phyloP scores from a whole-genome alignment of 2,797 vertebrate species.

The Mastacembelus armatus region DNA sequence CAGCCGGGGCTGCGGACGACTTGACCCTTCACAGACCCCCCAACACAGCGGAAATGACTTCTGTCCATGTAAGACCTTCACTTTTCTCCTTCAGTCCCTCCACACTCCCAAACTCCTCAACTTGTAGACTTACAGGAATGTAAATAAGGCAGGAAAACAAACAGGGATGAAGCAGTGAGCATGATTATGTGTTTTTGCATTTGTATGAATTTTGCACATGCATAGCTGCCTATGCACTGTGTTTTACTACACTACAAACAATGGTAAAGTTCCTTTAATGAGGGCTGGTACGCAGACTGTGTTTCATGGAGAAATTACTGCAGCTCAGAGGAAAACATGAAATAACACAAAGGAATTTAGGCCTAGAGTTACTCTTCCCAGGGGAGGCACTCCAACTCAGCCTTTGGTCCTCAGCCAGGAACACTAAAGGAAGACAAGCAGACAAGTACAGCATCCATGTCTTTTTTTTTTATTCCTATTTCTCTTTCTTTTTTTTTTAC shows the following conservation, averaged over 20 bases:
- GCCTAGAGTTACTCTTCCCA: constrained; percentile 68
- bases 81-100: constrained; percentile 13
- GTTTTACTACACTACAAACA: constrained; percentile 29
- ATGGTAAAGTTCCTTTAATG: constrained; percentile 30
- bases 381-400: constrained; percentile 52
- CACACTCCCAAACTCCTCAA: constrained; percentile 5
- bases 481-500: not conserved
- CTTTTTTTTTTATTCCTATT: constrained; percentile 12
- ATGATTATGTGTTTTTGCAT: not conserved
- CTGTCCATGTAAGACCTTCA: constrained; percentile 34
- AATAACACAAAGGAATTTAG: constrained; percentile 79
- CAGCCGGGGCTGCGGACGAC: constrained; percentile 52
- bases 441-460: constrained; percentile 19
- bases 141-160: constrained; percentile 34
- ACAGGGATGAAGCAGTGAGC: not conserved
- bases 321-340: constrained; percentile 64
- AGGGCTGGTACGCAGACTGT: constrained; percentile 7
- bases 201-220: not conserved
- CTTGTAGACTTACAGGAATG: constrained; percentile 21
- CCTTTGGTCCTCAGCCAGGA: constrained; percentile 67
- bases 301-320: constrained; percentile 37
- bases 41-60: constrained; percentile 71
- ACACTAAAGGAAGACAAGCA: constrained; percentile 27
- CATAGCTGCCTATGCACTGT: not conserved
- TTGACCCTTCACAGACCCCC: constrained; percentile 70